Base-by-base conservation (phyloP, 2,113 vertebrate species). In the Menura novaehollandiae region DNA sequence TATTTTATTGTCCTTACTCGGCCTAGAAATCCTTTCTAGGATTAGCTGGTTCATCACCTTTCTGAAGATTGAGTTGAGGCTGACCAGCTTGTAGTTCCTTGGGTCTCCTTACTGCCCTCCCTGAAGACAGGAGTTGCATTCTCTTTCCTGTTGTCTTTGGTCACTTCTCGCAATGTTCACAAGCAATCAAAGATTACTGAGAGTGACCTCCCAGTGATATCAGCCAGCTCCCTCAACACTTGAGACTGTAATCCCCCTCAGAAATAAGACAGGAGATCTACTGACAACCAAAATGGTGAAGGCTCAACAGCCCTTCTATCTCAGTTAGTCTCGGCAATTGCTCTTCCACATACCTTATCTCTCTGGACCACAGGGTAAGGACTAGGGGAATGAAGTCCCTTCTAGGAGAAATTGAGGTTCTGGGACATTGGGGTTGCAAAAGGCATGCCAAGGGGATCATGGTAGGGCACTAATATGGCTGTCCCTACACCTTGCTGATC, bases 271-370 rank as follows among this genome's bases (percentile, higher is more conserved):
- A 37, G 17, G 17, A 15, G 10, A 44, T 30, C 35, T 32, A 19
- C 21, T 49, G 14, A 43, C 11, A 49, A 21, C 14, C 21, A 49
- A 6, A 0, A 0, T 5, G 28, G 43, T 3, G 11, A 56, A 64
- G 11, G 17, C 14, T 37, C 43, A 52, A 17, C 5, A 26, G n/a
- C 8, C 11, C 23, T 44, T 66, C 33, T 39, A 5, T 18, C 11
- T n/a, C 58, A 58, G 19, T 33, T 51, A n/a, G 27, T 63, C 3
- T 3, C 30, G 43, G 19, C 32, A 72, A 26, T 28, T 51, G 9
- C 14, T 58, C 27, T 72, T 72, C 20, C 23, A 39, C 0, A 0
- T 37, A 16, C 32, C 81, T 52, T 62, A 46, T 14, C 4, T n/a
- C 27, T 82, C 47, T 27, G 35, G 62, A 43, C 5, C 15, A 39